phyloP scores from a whole-genome alignment of 92 coral and sea anemone species.

The Epizoanthus rinbou region DNA sequence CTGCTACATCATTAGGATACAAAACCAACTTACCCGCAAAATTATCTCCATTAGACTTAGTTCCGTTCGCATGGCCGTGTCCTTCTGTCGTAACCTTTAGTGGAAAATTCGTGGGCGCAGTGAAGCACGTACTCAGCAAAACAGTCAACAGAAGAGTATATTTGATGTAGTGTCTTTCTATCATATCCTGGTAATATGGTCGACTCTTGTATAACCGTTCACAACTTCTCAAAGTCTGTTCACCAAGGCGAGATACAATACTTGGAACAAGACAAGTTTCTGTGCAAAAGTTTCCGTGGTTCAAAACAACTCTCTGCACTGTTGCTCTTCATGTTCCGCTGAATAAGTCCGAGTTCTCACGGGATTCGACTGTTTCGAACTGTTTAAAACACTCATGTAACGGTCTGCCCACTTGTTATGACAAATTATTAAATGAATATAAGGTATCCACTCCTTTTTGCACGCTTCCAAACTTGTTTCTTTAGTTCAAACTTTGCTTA shows the following conservation, averaged over 20 bases:
- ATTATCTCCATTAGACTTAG: neutral
- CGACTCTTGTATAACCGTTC: neutral
- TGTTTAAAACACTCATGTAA: neutral
- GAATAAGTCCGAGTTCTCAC: too few species aligned
- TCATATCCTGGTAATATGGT: neutral
- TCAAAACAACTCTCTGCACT: neutral
- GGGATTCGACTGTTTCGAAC: too few species aligned
- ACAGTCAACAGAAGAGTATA: neutral
- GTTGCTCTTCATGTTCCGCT: neutral
- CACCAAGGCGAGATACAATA: neutral
- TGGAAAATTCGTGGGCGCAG: conserved; percentile 21
- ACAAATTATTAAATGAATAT: neutral
- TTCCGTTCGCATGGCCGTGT: neutral
- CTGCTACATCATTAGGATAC: neutral
- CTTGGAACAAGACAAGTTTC: neutral
- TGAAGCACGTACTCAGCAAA: conserved; percentile 24
- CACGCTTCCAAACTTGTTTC: neutral
- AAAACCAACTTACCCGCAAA: conserved; percentile 16
- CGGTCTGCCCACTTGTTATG: neutral
- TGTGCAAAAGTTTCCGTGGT: neutral
- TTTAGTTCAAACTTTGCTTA: neutral
- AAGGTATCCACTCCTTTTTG: neutral
- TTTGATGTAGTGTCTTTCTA: conserved; percentile 1
- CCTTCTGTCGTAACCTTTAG: neutral
- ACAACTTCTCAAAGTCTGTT: too few species aligned